Conservation (phyloP, 2,888 invertebrate genomes). For the Herminia tarsipennalis region DNA sequence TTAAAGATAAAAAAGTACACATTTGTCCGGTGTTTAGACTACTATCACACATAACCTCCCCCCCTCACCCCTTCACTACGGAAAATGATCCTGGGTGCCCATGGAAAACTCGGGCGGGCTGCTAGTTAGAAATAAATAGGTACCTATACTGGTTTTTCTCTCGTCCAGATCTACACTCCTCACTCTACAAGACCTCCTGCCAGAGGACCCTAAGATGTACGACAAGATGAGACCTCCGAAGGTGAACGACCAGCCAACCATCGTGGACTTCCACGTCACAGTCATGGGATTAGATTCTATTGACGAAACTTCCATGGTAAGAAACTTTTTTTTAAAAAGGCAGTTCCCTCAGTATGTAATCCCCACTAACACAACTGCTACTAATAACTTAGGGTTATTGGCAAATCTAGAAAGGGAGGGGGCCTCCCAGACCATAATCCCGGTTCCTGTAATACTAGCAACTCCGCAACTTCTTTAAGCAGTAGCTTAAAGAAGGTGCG, state of each 20-base stretch:
- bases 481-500: not conserved
- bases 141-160: not conserved
- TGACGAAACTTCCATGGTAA: constrained; percentile 97
- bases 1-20: too few species aligned
- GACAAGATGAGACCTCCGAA: constrained; percentile 98
- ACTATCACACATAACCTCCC: too few species aligned
- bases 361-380: too few species aligned
- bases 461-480: too few species aligned
- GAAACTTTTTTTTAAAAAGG: constrained; percentile 12
- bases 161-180: constrained; percentile 88
- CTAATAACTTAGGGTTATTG: too few species aligned
- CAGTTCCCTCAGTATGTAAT: constrained; percentile 8
- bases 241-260: constrained; percentile 94
- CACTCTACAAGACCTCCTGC: constrained; percentile 93
- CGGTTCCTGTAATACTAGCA: too few species aligned
- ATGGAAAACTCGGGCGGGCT: too few species aligned
- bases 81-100: too few species aligned
- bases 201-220: constrained; percentile 94
- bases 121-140: not conserved
- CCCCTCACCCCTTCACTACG: too few species aligned
- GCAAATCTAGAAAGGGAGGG: too few species aligned
- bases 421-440: too few species aligned
- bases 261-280: constrained; percentile 96
- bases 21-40: too few species aligned
- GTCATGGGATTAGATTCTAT: constrained; percentile 98